phyloP scores from a whole-genome alignment of 2,113 vertebrate genomes.

The Sorex araneus region DNA sequence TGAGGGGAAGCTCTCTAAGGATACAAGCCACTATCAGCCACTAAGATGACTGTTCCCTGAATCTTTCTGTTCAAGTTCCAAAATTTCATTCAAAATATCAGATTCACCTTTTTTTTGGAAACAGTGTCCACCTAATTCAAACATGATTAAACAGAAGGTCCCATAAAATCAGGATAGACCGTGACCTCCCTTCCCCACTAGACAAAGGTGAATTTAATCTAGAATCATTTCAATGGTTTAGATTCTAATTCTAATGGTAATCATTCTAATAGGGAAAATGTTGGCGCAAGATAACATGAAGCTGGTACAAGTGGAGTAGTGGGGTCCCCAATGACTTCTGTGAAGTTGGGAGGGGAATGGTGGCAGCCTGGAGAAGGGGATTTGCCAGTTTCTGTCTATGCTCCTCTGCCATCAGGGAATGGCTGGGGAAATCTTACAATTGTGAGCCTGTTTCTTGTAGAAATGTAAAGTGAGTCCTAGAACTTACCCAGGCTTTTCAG shows the following conservation, averaged over 20 bases:
- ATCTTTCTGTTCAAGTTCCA: background rate
- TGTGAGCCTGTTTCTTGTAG: no score
- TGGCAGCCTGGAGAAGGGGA: no score
- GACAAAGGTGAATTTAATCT: background rate
- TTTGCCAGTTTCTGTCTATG: no score
- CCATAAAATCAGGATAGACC: background rate
- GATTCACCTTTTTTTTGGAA: no score
- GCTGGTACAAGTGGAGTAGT: no score
- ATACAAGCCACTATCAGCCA: background rate
- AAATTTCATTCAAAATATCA: background rate
- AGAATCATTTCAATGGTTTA: fast-evolving
- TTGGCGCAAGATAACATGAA: no score
- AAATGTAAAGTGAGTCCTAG: no score
- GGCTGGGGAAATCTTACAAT: no score
- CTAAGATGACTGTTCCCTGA: background rate
- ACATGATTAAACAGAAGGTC: background rate
- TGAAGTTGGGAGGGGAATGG: no score
- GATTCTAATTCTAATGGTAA: background rate
- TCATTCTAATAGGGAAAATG: background rate
- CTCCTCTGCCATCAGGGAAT: no score
- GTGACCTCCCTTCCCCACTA: background rate
- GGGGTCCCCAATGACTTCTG: no score
- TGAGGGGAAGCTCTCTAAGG: fast-evolving
- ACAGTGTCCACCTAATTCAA: background rate
- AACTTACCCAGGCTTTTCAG: no score